Evolutionary conservation across 2,113 vertebrate species (phyloP), one percentile per base, ranked within the genome.

Genomic region (Peromyscus maniculatus): DNA sequence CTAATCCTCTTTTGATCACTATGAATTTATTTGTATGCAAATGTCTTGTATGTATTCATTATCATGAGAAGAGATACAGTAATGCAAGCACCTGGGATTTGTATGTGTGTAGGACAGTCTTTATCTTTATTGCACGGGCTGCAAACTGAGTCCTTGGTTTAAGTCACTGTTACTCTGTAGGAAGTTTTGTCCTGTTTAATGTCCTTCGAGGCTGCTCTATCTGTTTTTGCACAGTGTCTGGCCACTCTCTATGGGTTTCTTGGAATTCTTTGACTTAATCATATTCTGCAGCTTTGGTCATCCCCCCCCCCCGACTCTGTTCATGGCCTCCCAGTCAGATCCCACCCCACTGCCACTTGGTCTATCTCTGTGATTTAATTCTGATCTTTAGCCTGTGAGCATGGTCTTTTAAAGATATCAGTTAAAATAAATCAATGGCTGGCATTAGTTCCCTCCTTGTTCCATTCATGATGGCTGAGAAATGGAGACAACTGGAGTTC

Each of bases 191-290:
- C 19, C n/a, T 52, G 46, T 77, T 80, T 71, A 33, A 21, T 82
- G 24, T 86, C 33, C 55, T 59, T 59, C 2, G 2, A 10, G 33
- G 2, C 33, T 66, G 4, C 26, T 3, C 1, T 88, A n/a, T 74
- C 33, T 74, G 24, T n/a, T 78, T 55, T 36, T 19, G 55, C 1
- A 72, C 2, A n/a, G 59, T 87, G 17, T 89, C 26, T 93, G 46
- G 62, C 22, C 72, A 62, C 79, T 4, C 4, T 79, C 31, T 57
- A 1, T 59, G 19, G 36, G 3, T 84, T 91, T 96, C n/a, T 96
- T 52, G 89, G 86, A 95, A 84, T 92, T 93, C 67, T 87, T 84
- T 57, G 17, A 69, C 77, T 69, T 86, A 64, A 89, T 5, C 59
- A 36, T 7, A 75, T 93, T 67, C 55, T 83, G 7, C 15, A 59